Percentiles rank a stretch among this genome's conserved stretches.
phyloP scores from a whole-genome alignment of 2,888 invertebrate genomes.

The Rhamphomyia laevipes region DNA sequence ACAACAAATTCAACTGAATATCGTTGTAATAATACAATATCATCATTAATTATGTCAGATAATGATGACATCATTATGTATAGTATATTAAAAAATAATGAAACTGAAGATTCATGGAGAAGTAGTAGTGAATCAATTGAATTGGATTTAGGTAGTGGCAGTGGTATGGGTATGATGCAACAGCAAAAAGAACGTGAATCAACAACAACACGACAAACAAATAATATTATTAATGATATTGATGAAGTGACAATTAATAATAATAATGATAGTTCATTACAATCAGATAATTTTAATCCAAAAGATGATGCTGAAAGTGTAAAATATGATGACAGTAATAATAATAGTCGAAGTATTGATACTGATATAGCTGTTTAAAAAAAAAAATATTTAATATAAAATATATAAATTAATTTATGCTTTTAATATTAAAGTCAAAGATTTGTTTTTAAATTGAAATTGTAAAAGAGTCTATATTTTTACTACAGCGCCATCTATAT shows the following conservation, averaged over 20 bases:
- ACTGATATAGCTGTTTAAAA: no score
- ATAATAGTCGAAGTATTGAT: no score
- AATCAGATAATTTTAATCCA: constrained; percentile 20
- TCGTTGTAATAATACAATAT: background rate
- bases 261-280: background rate
- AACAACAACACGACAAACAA: constrained; percentile 23
- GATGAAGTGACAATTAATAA: constrained; percentile 19
- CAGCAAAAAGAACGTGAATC: constrained; percentile 18
- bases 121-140: constrained; percentile 15
- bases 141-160: constrained; percentile 16
- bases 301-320: constrained; percentile 32
- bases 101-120: constrained; percentile 2
- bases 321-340: constrained; percentile 18
- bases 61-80: background rate
- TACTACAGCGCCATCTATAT: no score
- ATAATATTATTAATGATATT: constrained; percentile 20
- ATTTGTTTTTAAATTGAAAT: no score
- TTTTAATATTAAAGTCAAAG: no score
- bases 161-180: constrained; percentile 15
- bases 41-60: constrained; percentile 10
- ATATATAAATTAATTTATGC: no score
- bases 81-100: background rate
- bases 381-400: no score
- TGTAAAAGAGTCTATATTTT: no score
- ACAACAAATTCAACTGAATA: constrained; percentile 8